Evolutionary conservation across 2,113 vertebrate species (phyloP).

Genomic region (Platysteira castanea): DNA sequence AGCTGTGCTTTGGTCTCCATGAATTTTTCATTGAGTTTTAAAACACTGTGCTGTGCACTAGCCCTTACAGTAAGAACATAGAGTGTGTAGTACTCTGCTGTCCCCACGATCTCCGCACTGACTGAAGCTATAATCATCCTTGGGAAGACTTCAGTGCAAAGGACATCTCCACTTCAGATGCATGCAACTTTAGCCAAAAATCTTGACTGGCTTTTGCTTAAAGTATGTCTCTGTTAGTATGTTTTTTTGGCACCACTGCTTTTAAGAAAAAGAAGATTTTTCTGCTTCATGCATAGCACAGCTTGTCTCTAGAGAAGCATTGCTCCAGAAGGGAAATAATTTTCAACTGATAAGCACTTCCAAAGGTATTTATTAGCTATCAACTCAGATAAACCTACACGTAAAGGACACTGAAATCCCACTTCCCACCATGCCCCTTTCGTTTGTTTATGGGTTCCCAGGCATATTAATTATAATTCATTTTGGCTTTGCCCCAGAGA

Average conservation of each 20-base stretch:
- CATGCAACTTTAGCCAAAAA: neutral
- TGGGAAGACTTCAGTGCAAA: neutral
- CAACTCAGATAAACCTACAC: neutral
- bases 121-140: neutral
- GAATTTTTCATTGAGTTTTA: neutral
- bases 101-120: neutral
- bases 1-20: neutral
- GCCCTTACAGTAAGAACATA: accelerated
- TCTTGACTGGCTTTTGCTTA: neutral
- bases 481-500: neutral
- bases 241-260: neutral
- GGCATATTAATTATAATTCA: neutral
- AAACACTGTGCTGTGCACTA: neutral
- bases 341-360: neutral
- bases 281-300: neutral
- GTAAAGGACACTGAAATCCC: neutral
- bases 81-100: neutral
- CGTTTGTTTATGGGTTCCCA: neutral
- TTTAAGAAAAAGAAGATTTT: neutral
- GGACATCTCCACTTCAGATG: neutral
- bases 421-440: neutral
- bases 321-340: neutral
- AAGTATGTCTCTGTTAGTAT: neutral
- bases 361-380: neutral
- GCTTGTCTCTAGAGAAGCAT: neutral